These are phyloP conservation scores for Varecia variegata DNA, from an alignment of 2,797 vertebrate genomes.

Conservation along the genomic window DNA sequence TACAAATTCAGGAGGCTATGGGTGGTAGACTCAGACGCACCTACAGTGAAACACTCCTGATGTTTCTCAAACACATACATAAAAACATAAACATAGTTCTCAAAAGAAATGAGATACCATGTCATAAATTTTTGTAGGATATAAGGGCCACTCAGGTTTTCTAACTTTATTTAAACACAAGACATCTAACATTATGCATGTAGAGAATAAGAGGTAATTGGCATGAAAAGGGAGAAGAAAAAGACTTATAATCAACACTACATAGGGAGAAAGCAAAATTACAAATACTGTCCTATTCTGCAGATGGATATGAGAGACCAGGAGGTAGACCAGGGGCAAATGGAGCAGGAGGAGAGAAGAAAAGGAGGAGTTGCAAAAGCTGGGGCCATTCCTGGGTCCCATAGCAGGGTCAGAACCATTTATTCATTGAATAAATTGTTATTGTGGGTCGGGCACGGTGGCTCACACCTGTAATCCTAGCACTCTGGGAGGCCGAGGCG, in stretches of 20 bases:
- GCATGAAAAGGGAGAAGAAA: conserved; percentile 55
- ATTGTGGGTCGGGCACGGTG: too few relatives aligned
- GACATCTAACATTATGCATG: neutral
- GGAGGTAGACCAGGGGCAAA: neutral
- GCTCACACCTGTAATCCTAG: too few relatives aligned
- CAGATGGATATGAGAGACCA: neutral
- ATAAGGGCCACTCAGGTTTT: neutral
- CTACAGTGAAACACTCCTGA: neutral
- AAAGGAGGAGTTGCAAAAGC: neutral
- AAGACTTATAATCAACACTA: conserved; percentile 70
- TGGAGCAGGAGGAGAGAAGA: neutral
- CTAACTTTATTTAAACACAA: neutral
- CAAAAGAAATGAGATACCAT: neutral
- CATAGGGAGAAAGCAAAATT: conserved; percentile 76
- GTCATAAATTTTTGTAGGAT: neutral
- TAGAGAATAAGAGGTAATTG: conserved; percentile 62
- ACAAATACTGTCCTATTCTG: conserved; percentile 77
- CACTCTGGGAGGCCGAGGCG: too few relatives aligned
- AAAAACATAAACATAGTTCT: neutral
- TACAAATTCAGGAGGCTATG: neutral
- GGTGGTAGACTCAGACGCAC: neutral
- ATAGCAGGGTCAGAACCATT: neutral
- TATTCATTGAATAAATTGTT: neutral
- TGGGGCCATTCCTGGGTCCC: too few relatives aligned
- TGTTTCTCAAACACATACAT: neutral